These are phyloP conservation scores for Callimorpha dominula DNA, from an alignment of 2,888 invertebrate species.

Conservation along the genomic window DNA sequence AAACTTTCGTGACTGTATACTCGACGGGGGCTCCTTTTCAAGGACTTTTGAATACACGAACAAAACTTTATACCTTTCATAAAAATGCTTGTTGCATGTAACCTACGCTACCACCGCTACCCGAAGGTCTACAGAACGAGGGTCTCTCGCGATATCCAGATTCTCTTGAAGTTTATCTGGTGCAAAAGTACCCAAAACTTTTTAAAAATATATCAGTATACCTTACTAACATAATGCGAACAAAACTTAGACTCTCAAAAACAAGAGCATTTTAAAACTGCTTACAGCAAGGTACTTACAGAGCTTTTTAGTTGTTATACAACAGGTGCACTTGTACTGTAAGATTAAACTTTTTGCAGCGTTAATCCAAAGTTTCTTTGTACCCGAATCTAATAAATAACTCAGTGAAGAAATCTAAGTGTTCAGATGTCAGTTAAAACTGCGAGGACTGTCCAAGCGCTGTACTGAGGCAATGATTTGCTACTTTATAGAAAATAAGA, in stretches of 20 bases:
- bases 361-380: conserved; percentile 41
- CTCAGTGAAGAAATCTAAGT: conserved; percentile 47
- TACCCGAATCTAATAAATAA: conserved; percentile 49
- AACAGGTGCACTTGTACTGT: conserved; percentile 21
- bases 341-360: conserved; percentile 40
- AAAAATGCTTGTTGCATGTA: too few species aligned
- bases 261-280: background rate
- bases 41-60: too few species aligned
- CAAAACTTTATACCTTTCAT: too few species aligned
- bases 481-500: conserved; percentile 15
- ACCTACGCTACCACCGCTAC: too few species aligned
- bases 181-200: too few species aligned
- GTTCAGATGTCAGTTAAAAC: conserved; percentile 49
- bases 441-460: conserved; percentile 28
- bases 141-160: too few species aligned
- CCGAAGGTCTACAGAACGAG: too few species aligned
- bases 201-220: too few species aligned
- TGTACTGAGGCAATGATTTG: conserved; percentile 18
- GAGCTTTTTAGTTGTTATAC: conserved; percentile 13
- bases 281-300: background rate
- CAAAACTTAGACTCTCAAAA: background rate
- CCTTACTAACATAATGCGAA: background rate
- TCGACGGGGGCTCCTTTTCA: too few species aligned
- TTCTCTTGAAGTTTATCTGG: too few species aligned
- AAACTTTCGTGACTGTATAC: too few species aligned